Evolutionary conservation across 2,888 invertebrate genomes (phyloP).

Genomic region (Antheraea yamamai): DNA sequence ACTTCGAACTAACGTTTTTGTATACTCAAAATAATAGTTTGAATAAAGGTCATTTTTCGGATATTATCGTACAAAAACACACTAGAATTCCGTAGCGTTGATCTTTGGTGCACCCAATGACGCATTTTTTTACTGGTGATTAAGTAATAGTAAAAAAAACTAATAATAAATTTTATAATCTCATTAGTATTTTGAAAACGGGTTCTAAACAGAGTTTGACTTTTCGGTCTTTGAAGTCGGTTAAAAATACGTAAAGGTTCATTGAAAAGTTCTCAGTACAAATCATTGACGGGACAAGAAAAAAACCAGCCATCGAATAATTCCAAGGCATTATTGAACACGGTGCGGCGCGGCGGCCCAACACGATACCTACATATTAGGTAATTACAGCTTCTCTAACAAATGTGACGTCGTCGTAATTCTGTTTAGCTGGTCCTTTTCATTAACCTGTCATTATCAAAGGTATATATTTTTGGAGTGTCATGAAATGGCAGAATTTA

Average conservation of each 20-base stretch:
- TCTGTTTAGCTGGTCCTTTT: slow-evolving; percentile 45
- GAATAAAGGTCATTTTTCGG: neutral
- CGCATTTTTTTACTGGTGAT: neutral
- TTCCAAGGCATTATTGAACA: slow-evolving; percentile 63
- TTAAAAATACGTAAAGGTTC: neutral
- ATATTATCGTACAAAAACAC: neutral
- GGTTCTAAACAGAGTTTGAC: neutral
- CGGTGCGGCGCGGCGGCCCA: slow-evolving; percentile 33
- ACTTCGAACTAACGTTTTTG: slow-evolving; percentile 11
- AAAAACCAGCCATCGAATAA: slow-evolving; percentile 58
- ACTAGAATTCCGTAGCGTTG: neutral
- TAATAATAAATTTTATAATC: slow-evolving; percentile 1
- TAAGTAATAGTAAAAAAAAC: neutral
- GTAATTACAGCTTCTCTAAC: slow-evolving; percentile 50
- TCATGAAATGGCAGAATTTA: neutral
- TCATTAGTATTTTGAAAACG: slow-evolving; percentile 13
- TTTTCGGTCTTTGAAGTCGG: neutral
- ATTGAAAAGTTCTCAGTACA: slow-evolving; percentile 51
- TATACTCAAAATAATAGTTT: neutral
- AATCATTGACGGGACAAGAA: slow-evolving; percentile 54
- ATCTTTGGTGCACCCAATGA: neutral
- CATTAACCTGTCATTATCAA: slow-evolving; percentile 13
- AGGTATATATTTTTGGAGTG: neutral
- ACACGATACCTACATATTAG: slow-evolving; percentile 54
- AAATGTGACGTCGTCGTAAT: slow-evolving; percentile 44